phyloP scores from a whole-genome alignment of 2,797 vertebrate species.

The Sebastes minor region DNA sequence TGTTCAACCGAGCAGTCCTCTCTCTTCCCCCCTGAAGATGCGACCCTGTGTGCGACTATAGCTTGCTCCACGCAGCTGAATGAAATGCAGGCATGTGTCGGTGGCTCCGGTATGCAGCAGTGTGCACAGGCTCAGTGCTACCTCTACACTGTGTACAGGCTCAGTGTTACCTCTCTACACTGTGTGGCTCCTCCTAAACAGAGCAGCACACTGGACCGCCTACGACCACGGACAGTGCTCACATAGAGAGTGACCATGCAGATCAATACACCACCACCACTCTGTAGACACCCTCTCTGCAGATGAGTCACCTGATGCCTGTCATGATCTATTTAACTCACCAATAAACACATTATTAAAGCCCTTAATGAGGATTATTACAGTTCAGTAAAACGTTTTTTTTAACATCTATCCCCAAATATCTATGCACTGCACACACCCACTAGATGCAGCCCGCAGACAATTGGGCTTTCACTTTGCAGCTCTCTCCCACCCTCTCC shows the following conservation, averaged over 20 bases:
- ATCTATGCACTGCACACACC: constrained; percentile 51
- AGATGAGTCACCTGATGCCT: not conserved
- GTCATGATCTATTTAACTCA: not conserved
- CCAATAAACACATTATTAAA: not conserved
- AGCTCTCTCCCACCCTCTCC: not conserved
- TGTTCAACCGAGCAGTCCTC: constrained; percentile 33
- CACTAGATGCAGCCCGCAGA: constrained; percentile 25
- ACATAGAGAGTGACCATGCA: constrained; percentile 45
- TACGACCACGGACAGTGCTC: constrained; percentile 32
- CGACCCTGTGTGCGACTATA: constrained; percentile 34
- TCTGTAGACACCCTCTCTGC: not conserved
- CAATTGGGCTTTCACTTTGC: constrained; percentile 51
- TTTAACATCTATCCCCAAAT: constrained; percentile 43
- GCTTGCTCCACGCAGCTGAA: constrained; percentile 54
- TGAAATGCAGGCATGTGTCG: constrained; percentile 66
- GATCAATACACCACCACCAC: constrained; percentile 17
- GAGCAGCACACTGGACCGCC: constrained; percentile 66
- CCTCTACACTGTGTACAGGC: constrained; percentile 50
- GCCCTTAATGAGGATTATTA: too few relatives aligned
- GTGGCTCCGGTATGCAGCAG: constrained; percentile 61
- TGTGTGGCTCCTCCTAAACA: constrained; percentile 69
- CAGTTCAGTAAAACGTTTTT: not conserved
- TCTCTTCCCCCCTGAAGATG: constrained; percentile 18
- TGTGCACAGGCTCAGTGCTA: constrained; percentile 26
- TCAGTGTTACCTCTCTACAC: constrained; percentile 59